Base-by-base conservation (phyloP, 2,797 vertebrate genomes). In the Forpus xanthops region DNA sequence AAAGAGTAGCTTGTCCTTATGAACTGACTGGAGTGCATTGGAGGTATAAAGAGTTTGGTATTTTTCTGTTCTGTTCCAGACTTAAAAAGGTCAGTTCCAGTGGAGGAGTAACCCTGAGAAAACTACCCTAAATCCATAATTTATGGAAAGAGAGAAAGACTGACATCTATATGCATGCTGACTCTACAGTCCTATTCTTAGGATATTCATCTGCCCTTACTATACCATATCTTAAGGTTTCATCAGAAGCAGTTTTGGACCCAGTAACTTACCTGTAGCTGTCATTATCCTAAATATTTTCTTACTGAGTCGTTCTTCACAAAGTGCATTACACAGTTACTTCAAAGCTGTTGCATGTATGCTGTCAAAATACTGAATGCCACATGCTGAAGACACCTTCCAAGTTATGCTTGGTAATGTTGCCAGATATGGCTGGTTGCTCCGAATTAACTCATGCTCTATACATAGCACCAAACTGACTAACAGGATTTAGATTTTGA, bases 61-160 rank as follows among this genome's bases (percentile, higher is more conserved):
- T 79, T 87, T 92, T 77, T 77, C 62, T n/a, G 15, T 76, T 87
- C 62, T 56, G 9, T 60, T 90, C 87, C 75, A 81, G 16, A n/a
- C 23, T 85, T 92, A 15, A 79, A 93, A 96, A 89, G 71, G 50
- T 84, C 71, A 89, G n/a, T 49, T 87, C 74, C 74, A 82, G 50
- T 33, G 74, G 79, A 39, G 88, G 31, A 55, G 33, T 28, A 79
- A 79, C 21, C 64, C 39, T 13, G 17, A 87, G 42, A 89, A 87
- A 87, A 83, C 44, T 85, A 73, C 44, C 71, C 52, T 84, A 95
- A 92, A 85, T 79, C 18, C 31, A 66, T 35, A 42, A 41, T 55
- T 87, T 90, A 85, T 33, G n/a, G 60, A 60, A 88, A 85, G 31
- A 71, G 19, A 53, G 16, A 53, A 30, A 68, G 73, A 45, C 52